Percentiles rank a stretch among this genome's conserved stretches.
These are phyloP conservation scores for Calypte anna DNA, from an alignment of 2,113 vertebrate genomes.

Conservation along the genomic window DNA sequence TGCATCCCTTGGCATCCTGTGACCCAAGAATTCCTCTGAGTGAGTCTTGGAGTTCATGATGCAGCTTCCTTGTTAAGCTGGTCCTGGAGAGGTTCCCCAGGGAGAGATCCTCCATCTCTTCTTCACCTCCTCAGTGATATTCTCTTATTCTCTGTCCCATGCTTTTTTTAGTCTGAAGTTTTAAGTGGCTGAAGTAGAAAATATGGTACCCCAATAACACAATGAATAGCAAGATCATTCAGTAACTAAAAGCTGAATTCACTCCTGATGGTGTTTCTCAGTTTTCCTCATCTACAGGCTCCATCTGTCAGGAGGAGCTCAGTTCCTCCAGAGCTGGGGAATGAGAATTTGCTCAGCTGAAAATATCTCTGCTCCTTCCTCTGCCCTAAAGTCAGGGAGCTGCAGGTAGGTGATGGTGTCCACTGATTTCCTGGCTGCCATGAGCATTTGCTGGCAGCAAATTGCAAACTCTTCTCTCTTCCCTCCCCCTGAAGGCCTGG, in stretches of 20 bases:
- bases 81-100: neutral
- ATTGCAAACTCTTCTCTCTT: neutral
- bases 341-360: neutral
- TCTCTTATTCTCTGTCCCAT: neutral
- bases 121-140: neutral
- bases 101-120: neutral
- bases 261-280: neutral
- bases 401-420: neutral
- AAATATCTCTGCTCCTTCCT: neutral
- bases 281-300: neutral
- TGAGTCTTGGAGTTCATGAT: neutral
- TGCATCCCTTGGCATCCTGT: neutral
- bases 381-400: neutral
- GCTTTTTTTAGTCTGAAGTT: neutral
- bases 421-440: neutral
- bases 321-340: neutral
- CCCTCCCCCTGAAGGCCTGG: fast-evolving
- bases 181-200: neutral
- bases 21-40: neutral
- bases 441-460: neutral
- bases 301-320: neutral
- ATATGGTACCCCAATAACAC: too few species aligned
- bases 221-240: neutral
- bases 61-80: fast-evolving
- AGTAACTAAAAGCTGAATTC: neutral